These are phyloP conservation scores for Eudyptes chrysolophus DNA, from an alignment of 2,113 vertebrate species.

Conservation along the genomic window DNA sequence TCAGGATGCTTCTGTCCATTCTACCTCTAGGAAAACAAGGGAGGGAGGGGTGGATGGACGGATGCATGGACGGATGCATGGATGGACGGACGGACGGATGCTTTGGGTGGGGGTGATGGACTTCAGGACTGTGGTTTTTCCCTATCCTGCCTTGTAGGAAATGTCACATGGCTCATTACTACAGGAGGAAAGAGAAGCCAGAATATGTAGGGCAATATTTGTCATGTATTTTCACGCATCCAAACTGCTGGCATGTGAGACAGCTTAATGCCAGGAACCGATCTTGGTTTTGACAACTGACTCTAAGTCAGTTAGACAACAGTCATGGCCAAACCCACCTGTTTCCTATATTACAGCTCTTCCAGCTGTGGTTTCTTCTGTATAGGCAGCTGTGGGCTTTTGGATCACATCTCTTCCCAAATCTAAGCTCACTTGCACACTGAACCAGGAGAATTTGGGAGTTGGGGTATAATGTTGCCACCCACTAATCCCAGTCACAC, in stretches of 20 bases:
- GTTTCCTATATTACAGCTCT: neutral
- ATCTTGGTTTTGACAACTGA: neutral
- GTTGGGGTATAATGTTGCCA: neutral
- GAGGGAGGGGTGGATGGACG: neutral
- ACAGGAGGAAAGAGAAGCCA: neutral
- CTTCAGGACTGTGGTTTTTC: neutral
- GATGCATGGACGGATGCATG: neutral
- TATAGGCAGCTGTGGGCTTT: neutral
- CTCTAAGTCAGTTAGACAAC: neutral
- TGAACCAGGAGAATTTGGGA: neutral
- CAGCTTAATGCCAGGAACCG: neutral
- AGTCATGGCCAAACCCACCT: neutral
- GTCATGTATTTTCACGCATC: neutral
- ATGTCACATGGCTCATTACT: neutral
- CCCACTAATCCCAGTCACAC: neutral
- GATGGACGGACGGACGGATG: neutral
- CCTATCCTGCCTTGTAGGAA: neutral
- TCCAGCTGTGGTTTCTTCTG: neutral
- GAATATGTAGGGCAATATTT: neutral
- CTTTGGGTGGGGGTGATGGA: neutral
- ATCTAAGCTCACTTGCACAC: neutral
- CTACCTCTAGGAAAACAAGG: neutral
- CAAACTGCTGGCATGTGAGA: rapidly evolving
- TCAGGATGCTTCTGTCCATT: neutral
- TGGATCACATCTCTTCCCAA: neutral